These are phyloP conservation scores for Lepidocyrtinus sp. DNA, from an alignment of 2,888 invertebrate species.

Conservation along the genomic window DNA sequence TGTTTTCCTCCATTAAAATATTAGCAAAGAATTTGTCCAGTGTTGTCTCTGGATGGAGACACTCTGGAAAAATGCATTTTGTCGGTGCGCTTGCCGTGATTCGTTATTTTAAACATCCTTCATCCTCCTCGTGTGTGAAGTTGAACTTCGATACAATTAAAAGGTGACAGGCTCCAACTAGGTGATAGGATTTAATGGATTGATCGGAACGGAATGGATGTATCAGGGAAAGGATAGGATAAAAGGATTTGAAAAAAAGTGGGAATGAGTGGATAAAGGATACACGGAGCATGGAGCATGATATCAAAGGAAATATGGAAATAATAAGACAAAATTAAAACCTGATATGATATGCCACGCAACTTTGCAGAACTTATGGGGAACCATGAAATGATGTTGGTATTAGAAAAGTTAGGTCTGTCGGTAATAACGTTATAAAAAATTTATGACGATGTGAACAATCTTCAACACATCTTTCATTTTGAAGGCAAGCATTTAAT, in stretches of 20 bases:
- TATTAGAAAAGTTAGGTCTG: constrained; percentile 2
- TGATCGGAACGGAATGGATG: not conserved
- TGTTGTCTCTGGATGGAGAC: too few relatives aligned
- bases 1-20: too few relatives aligned
- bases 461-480: constrained; percentile 77
- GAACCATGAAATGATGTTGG: constrained; percentile 16
- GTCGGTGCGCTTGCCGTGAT: not conserved
- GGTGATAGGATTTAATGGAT: constrained; percentile 1
- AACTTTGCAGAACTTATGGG: too few relatives aligned
- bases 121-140: not conserved
- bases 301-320: not conserved
- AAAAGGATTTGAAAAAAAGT: constrained; percentile 16
- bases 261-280: constrained; percentile 1
- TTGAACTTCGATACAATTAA: constrained; percentile 2
- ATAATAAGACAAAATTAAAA: not conserved
- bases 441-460: not conserved
- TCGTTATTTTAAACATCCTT: not conserved
- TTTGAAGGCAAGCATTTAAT: too few relatives aligned
- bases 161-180: not conserved
- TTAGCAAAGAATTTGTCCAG: too few relatives aligned
- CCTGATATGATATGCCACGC: too few relatives aligned
- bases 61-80: not conserved
- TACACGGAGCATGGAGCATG: constrained; percentile 7
- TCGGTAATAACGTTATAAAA: not conserved
- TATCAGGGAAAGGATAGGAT: not conserved